Conservation (phyloP, 1,140 invertebrate genomes). For the Tetraneura akinire region DNA sequence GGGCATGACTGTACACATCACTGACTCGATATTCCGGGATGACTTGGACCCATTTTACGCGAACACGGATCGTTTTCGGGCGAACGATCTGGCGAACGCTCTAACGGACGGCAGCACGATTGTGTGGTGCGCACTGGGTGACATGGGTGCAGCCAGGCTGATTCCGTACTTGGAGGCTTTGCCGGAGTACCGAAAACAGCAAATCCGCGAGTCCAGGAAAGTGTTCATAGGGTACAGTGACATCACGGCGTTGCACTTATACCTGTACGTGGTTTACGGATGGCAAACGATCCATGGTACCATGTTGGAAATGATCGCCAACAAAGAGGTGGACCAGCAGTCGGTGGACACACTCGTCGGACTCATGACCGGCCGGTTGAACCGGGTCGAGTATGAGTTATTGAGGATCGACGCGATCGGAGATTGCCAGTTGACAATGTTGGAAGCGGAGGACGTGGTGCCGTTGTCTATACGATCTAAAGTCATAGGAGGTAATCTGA, state of each 20-base stretch:
- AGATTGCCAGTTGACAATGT: too few relatives aligned
- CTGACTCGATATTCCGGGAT: background rate
- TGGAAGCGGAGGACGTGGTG: background rate
- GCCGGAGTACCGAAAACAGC: background rate
- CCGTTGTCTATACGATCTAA: background rate
- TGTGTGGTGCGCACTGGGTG: background rate
- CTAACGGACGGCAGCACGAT: background rate
- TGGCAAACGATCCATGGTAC: slow-evolving; percentile 1
- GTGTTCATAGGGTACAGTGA: background rate
- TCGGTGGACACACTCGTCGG: background rate
- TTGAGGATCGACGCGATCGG: background rate
- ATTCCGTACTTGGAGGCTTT: slow-evolving; percentile 7
- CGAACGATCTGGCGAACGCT: background rate
- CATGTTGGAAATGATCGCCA: background rate
- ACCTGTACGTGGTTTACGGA: background rate
- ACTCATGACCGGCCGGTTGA: background rate
- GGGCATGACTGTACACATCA: background rate
- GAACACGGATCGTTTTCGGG: slow-evolving; percentile 8
- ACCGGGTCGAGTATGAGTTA: background rate
- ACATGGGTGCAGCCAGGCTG: background rate
- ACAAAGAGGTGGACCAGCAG: background rate
- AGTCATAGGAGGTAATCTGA: background rate
- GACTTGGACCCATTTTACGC: background rate
- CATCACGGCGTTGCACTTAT: background rate
- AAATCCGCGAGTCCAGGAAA: slow-evolving; percentile 6